Evolutionary conservation across 2,113 vertebrate genomes (phyloP), one percentile per base, ranked within the genome.

Genomic region (Clarias batrachus): DNA sequence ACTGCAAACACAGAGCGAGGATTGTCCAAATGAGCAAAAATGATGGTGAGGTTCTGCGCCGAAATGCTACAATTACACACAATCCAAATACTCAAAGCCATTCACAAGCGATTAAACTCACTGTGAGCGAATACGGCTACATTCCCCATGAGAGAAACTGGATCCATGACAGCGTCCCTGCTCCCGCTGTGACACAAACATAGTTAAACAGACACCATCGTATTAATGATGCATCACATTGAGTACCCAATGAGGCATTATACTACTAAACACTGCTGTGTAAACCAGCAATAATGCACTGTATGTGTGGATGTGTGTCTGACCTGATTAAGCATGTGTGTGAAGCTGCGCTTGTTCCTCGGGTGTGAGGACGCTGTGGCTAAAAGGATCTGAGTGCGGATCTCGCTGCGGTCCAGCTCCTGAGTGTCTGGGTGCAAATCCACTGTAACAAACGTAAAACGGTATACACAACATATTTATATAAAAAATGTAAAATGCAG

Each of bases 81-180:
- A 66, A 63, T 63, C 19, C 27, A 63, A 71, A 76, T 14, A 54
- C 23, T 54, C 48, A n/a, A n/a, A 77, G 25, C 12, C 23, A 37
- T 3, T 23, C 19, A 9, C 14, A 9, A 54, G 30, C n/a, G 17
- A 19, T 56, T 56, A 70, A 56, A 95, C 97, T 96, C 91, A 98
- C 97, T 97, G 96, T 85, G 97, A 96, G 88, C 96, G 95, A 89
- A 98, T 93, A 85, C 92, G 95, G 86, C 95, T 97, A 89, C 93
- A 96, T 89, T 97, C 96, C 84, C 97, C 97, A n/a, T 96, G 96
- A 78, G 97, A 97, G 92, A 98, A 98, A 89, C 96, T 96, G 90
- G 95, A 95, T 83, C 92, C 95, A 88, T 93, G 92, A 90, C 96
- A 97, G 77, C 96, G 93, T 88, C 96, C 97, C 87, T 95, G 95